Evolutionary conservation across 2,113 vertebrate species (phyloP).

Genomic region (Pluvianellus socialis): DNA sequence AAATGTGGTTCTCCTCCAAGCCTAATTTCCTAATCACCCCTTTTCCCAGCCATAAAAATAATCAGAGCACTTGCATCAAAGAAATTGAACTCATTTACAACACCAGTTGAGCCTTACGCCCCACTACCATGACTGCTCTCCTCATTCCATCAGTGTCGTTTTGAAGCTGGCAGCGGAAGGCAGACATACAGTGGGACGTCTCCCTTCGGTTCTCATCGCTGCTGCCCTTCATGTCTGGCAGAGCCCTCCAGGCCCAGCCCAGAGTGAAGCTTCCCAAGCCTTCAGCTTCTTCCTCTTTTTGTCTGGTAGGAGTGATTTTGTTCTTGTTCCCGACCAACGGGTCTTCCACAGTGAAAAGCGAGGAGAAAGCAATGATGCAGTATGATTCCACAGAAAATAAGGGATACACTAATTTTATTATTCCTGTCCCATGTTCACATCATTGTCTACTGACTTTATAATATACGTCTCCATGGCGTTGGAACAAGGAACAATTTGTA

Average conservation of each 20-base stretch:
- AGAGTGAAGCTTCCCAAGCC: background rate
- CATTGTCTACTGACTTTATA: background rate
- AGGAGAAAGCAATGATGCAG: background rate
- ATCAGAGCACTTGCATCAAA: background rate
- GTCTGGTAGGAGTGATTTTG: background rate
- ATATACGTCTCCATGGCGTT: background rate
- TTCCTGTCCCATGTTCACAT: background rate
- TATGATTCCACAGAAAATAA: background rate
- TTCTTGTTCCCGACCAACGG: background rate
- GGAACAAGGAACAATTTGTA: background rate
- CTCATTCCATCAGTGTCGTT: background rate
- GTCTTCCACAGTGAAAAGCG: background rate
- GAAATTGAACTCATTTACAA: background rate
- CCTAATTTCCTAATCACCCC: background rate
- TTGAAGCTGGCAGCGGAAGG: background rate
- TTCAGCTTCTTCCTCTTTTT: background rate
- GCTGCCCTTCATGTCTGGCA: background rate
- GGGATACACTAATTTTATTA: background rate
- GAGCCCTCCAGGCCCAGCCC: background rate
- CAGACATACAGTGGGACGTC: background rate
- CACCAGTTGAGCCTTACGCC: background rate
- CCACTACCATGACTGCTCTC: background rate
- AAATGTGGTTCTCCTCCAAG: background rate
- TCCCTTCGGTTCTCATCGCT: background rate
- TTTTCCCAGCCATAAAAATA: background rate